phyloP scores from a whole-genome alignment of 2,888 invertebrate species.

The Trileptium ribeirensis region DNA sequence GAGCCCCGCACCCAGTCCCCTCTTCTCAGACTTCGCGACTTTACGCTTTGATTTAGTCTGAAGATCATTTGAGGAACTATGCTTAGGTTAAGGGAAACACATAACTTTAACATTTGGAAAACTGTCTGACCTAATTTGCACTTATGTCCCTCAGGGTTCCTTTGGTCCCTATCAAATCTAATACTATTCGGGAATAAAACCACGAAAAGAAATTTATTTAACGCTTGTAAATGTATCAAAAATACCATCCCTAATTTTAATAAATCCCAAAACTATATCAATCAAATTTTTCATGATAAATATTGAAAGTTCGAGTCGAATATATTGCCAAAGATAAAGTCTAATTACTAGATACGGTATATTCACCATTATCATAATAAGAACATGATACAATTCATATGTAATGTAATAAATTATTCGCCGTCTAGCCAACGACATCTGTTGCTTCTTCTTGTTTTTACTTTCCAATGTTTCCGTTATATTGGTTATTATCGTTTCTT shows the following conservation, averaged over 20 bases:
- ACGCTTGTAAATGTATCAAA: not conserved
- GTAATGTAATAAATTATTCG: not conserved
- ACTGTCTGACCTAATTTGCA: too few relatives aligned
- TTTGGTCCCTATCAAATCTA: too few relatives aligned
- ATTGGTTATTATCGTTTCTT: not conserved
- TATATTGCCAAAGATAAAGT: not conserved
- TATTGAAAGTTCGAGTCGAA: not conserved
- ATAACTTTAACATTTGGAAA: too few relatives aligned
- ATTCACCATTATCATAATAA: not conserved
- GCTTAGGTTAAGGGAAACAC: too few relatives aligned
- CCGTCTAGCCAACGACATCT: not conserved
- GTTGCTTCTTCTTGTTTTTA: not conserved
- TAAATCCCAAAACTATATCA: not conserved
- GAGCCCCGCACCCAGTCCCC: too few relatives aligned
- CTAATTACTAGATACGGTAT: not conserved
- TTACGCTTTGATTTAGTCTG: too few relatives aligned
- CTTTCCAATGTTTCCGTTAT: not conserved
- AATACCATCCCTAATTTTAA: not conserved
- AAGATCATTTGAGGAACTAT: too few relatives aligned
- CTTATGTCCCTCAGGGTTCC: too few relatives aligned
- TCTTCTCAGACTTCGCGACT: too few relatives aligned
- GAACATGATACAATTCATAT: not conserved
- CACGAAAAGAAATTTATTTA: too few relatives aligned
- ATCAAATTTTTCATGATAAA: not conserved
- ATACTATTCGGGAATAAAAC: too few relatives aligned